A percentile compares a stretch with the other conserved stretches of the same genome.
phyloP scores from a whole-genome alignment of 2,888 invertebrate species.

The Corythucha ciliata region DNA sequence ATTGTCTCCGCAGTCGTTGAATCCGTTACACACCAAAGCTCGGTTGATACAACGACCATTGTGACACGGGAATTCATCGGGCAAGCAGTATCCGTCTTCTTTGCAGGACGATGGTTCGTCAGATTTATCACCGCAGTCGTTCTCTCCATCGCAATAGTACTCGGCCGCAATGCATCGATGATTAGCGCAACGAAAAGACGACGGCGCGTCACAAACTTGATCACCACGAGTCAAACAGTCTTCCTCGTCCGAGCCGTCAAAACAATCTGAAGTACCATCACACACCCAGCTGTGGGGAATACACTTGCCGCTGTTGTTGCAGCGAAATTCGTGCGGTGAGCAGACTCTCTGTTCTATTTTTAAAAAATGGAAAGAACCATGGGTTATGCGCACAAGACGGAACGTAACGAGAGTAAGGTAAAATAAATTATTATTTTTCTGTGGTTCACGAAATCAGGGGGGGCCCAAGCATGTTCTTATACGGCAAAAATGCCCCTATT shows the following conservation, averaged over 20 bases:
- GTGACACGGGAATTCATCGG: slow-evolving; percentile 50
- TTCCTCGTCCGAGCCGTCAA: slow-evolving; percentile 65
- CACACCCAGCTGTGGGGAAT: slow-evolving; percentile 39
- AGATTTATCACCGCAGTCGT: slow-evolving; percentile 53
- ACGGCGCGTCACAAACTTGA: slow-evolving; percentile 14
- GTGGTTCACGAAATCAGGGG: too few species aligned
- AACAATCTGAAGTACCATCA: slow-evolving; percentile 67
- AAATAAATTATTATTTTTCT: too few species aligned
- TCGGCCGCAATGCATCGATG: slow-evolving; percentile 61
- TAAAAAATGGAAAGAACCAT: too few species aligned
- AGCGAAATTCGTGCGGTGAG: slow-evolving; percentile 37
- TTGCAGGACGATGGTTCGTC: slow-evolving; percentile 21
- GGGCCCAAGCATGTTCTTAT: too few species aligned
- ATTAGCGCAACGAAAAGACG: slow-evolving; percentile 45
- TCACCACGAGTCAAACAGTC: slow-evolving; percentile 31
- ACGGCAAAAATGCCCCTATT: too few species aligned
- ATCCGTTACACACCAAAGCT: slow-evolving; percentile 61
- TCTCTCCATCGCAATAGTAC: slow-evolving; percentile 60
- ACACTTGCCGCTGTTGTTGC: slow-evolving; percentile 44
- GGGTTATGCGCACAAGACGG: too few species aligned
- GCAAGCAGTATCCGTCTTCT: slow-evolving; percentile 51
- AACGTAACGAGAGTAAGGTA: too few species aligned
- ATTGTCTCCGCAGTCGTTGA: slow-evolving; percentile 53
- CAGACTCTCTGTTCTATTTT: neutral
- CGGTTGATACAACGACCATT: slow-evolving; percentile 63